Evolutionary conservation across 2,113 vertebrate species (phyloP).

Genomic region (Cyrtonyx montezumae): DNA sequence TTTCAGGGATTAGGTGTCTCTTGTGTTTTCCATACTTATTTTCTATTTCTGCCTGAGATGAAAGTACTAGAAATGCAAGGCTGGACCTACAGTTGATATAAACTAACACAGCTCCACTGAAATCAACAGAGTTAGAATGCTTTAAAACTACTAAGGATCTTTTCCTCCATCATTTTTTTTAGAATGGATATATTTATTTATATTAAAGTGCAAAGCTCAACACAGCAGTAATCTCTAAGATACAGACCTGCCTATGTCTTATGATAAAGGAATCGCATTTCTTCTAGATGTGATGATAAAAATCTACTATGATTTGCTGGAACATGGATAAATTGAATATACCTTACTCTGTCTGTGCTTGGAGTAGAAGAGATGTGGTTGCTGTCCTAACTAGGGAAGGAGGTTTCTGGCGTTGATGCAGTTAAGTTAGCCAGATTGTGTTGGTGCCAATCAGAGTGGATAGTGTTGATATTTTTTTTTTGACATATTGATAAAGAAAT

Average conservation of each 20-base stretch:
- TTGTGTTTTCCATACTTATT: constrained; percentile 18
- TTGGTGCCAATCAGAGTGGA: background rate
- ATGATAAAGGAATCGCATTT: constrained; percentile 46
- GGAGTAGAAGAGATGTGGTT: background rate
- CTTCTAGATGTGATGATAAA: constrained; percentile 26
- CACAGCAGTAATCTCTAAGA: constrained; percentile 37
- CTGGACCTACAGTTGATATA: background rate
- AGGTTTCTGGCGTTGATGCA: background rate
- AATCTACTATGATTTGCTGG: constrained; percentile 46
- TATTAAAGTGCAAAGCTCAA: constrained; percentile 42
- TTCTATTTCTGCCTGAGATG: background rate
- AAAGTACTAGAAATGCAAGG: constrained; percentile 20
- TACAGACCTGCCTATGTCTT: constrained; percentile 4
- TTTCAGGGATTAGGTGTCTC: background rate
- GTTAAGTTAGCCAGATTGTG: background rate
- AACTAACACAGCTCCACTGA: background rate
- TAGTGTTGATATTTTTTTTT: background rate
- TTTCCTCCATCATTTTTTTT: background rate
- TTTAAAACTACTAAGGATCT: background rate
- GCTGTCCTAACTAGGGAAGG: background rate
- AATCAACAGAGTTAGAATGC: background rate
- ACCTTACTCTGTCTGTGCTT: background rate
- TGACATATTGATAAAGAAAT: background rate
- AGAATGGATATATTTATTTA: constrained; percentile 3
- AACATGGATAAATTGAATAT: constrained; percentile 21